These are phyloP conservation scores for Ecdyonurus torrentis DNA, from an alignment of 2,888 invertebrate genomes.

Conservation along the genomic window DNA sequence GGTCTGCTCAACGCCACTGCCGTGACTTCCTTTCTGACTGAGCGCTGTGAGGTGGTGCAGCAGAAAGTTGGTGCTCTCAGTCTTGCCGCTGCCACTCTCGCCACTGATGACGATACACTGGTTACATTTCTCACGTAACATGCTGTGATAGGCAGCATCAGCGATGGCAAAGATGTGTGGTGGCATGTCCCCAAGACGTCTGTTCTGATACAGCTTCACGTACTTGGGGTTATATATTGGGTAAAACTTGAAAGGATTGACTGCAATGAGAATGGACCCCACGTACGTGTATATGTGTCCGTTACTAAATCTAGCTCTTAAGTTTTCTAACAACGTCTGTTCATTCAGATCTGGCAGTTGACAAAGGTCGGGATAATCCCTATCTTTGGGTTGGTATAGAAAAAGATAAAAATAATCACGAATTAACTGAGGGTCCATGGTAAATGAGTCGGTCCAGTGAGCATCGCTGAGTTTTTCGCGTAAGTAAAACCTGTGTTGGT, in stretches of 20 bases:
- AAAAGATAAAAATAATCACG: conserved; percentile 84
- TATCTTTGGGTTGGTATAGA: conserved; percentile 78
- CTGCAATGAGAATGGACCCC: conserved; percentile 86
- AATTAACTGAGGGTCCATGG: conserved; percentile 80
- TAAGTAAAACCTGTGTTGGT: conserved; percentile 53
- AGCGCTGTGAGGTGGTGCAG: conserved; percentile 88
- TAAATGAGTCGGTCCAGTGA: conserved; percentile 74
- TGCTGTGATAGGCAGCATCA: conserved; percentile 84
- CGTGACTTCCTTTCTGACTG: conserved; percentile 85
- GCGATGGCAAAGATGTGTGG: conserved; percentile 96
- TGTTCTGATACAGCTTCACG: conserved; percentile 87
- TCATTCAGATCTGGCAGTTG: conserved; percentile 91
- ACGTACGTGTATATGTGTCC: conserved; percentile 95
- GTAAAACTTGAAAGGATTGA: conserved; percentile 88
- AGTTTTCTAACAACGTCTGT: conserved; percentile 78
- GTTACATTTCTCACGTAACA: conserved; percentile 79
- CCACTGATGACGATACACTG: conserved; percentile 93
- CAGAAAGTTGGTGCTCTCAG: conserved; percentile 89
- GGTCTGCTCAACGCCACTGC: conserved; percentile 92
- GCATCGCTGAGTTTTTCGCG: conserved; percentile 72
- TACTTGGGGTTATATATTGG: conserved; percentile 97
- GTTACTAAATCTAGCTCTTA: conserved; percentile 71
- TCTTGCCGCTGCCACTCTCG: conserved; percentile 91
- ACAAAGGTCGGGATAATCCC: conserved; percentile 90
- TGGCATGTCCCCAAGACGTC: conserved; percentile 77